Evolutionary conservation across 2,888 invertebrate species (phyloP).

Genomic region (Xiphydria camelus): DNA sequence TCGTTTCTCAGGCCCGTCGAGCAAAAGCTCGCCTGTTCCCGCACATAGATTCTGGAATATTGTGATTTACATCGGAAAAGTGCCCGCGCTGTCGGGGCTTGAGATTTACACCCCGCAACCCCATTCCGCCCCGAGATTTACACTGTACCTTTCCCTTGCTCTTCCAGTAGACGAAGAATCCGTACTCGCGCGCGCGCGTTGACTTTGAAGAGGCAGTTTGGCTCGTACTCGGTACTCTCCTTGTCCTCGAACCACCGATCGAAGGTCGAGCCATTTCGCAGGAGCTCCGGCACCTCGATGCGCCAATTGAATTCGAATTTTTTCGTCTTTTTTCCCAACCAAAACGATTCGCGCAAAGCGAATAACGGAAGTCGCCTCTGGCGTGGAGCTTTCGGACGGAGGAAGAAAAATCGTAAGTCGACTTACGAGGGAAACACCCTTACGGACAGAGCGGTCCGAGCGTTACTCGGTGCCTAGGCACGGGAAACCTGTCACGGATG

Average conservation of each 20-base stretch:
- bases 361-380: neutral
- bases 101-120: too few species aligned
- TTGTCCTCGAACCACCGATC: slow-evolving; percentile 72
- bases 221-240: slow-evolving; percentile 62
- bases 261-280: slow-evolving; percentile 64
- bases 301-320: slow-evolving; percentile 72
- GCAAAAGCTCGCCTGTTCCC: too few species aligned
- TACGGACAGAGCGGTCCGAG: too few species aligned
- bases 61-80: too few species aligned
- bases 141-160: slow-evolving; percentile 61
- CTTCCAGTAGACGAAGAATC: slow-evolving; percentile 70
- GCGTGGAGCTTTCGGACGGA: neutral
- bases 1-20: too few species aligned
- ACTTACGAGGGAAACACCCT: too few species aligned
- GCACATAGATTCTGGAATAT: too few species aligned
- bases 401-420: too few species aligned
- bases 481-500: too few species aligned
- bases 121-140: too few species aligned
- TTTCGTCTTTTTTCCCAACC: slow-evolving; percentile 64
- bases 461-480: too few species aligned
- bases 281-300: slow-evolving; percentile 63
- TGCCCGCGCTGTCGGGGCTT: too few species aligned
- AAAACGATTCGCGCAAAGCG: neutral
- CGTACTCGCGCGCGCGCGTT: slow-evolving; percentile 68
- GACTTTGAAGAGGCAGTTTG: slow-evolving; percentile 64